phyloP scores from a whole-genome alignment of 2,113 vertebrate species.

The Alethe diademata region DNA sequence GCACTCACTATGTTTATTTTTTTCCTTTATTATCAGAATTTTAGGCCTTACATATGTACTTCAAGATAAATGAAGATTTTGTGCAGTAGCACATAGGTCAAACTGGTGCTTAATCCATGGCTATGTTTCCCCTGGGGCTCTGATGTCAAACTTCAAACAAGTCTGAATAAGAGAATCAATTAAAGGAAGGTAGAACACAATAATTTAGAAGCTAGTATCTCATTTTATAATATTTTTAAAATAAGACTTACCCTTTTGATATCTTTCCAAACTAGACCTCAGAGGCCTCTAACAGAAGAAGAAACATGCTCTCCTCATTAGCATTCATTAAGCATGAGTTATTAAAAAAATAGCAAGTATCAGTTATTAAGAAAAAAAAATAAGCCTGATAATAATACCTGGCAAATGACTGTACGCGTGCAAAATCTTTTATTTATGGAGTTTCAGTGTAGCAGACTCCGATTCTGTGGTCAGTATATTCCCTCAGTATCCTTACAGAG shows the following conservation, averaged over 20 bases:
- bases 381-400: neutral
- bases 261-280: constrained; percentile 18
- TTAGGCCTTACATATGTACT: neutral
- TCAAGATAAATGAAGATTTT: neutral
- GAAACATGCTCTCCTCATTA: neutral
- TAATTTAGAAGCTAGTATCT: neutral
- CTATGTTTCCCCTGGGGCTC: neutral
- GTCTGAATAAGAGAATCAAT: neutral
- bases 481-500: neutral
- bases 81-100: neutral
- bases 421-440: neutral
- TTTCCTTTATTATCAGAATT: neutral
- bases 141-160: constrained; percentile 3
- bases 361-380: neutral
- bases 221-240: neutral
- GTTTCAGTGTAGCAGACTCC: neutral
- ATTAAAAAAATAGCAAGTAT: neutral
- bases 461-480: neutral
- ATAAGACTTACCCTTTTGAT: constrained; percentile 15
- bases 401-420: neutral
- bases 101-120: neutral
- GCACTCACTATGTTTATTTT: neutral
- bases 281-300: neutral
- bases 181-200: constrained; percentile 13
- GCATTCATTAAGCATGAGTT: neutral